Percentiles rank a stretch among this genome's conserved stretches.
These are phyloP conservation scores for Cuculus canorus DNA, from an alignment of 2,797 vertebrate species.

Conservation along the genomic window DNA sequence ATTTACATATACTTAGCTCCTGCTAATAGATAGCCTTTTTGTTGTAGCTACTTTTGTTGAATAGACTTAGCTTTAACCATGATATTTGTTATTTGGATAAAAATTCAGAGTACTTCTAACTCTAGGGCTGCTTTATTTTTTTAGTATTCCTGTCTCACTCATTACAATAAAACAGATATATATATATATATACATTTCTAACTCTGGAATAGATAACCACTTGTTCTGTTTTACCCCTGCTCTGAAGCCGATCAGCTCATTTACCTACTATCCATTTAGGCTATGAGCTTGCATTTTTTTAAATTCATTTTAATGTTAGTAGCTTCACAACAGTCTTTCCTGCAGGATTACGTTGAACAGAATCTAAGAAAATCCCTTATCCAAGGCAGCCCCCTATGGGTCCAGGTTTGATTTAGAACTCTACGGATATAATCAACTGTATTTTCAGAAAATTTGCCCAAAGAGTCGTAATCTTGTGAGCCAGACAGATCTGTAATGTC, in stretches of 20 bases:
- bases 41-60: neutral
- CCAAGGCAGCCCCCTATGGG: neutral
- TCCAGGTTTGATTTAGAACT: neutral
- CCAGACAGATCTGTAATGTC: neutral
- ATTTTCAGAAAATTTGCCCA: conserved; percentile 1
- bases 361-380: neutral
- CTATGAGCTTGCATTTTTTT: neutral
- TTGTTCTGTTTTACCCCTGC: neutral
- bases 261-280: neutral
- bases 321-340: neutral
- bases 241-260: neutral
- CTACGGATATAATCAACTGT: neutral
- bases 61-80: neutral
- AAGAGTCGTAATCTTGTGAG: neutral
- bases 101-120: neutral
- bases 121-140: neutral
- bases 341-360: neutral
- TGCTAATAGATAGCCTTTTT: neutral
- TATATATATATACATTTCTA: conserved; percentile 11
- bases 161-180: neutral
- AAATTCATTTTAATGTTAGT: neutral
- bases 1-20: conserved; percentile 10
- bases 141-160: neutral
- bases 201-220: neutral
- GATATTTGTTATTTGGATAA: neutral